Base-by-base conservation (phyloP, 2,888 invertebrate genomes). In the Cosmorhoe ocellata region DNA sequence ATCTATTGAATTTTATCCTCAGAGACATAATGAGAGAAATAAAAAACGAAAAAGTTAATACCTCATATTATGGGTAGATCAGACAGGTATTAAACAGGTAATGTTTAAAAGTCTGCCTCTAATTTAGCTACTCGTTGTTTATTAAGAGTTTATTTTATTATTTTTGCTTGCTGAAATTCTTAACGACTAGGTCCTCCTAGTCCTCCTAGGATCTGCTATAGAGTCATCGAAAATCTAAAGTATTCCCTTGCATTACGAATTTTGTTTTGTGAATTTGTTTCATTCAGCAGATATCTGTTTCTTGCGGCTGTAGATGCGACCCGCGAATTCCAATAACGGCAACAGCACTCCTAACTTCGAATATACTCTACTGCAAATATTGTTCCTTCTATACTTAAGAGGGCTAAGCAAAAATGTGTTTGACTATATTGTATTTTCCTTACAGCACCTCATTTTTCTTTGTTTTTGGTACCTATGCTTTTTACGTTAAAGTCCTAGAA, bases 321-420 rank as follows among this genome's bases (percentile, higher is more conserved):
- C 61, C 62, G 64, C 75, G 72, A 77, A 76, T 73, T 76, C 72
- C 76, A 83, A 82, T 84, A 82, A 76, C 69, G 71, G 68, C 66
- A 66, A 72, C 73, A 74, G 64, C 65, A 68, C 71, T 71, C 66
- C 69, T 63, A 68, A 70, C 68, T 70, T 68, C 73, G 65, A 76
- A 81, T 76, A 81, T 75, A 67, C 63, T 64, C 67, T 63, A 65
- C 67, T 70, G 77, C 79, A 81, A 81, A 84, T 83, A 83, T 81
- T 79, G 79, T 76, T 72, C 67, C 71, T 72, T 69, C 70, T 64
- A 71, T 67, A 74, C 68, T 74, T 68, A 71, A 63, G 58, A 69
- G 69, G 72, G 66, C 69, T 65, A 65, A 69, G 71, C 71, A 73
- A 69, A 78, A 75, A 71, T 62, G 68, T 72, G 74, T 75, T 73